Evolutionary conservation across 2,797 vertebrate species (phyloP).

Genomic region (Hafferia zeledoni): DNA sequence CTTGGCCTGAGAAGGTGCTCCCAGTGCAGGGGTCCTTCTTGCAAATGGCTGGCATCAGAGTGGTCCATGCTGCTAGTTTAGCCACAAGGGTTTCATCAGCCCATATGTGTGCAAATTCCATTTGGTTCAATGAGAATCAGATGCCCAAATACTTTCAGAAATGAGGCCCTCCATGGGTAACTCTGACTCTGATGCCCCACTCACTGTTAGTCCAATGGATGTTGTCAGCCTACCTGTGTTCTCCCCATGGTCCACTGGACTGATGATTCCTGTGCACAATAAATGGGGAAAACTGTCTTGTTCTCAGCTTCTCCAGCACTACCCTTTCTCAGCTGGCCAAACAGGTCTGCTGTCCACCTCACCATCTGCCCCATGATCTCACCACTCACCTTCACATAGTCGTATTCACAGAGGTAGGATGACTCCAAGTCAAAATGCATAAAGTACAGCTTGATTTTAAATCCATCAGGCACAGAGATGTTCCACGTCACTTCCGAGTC

Average conservation of each 20-base stretch:
- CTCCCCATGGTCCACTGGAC: neutral
- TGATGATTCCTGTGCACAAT: neutral
- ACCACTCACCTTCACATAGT: conserved; percentile 89
- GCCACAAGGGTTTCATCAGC: neutral
- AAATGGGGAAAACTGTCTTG: neutral
- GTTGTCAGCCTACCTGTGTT: neutral
- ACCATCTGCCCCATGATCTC: neutral
- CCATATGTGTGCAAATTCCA: neutral
- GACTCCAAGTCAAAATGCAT: conserved; percentile 96
- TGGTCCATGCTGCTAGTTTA: neutral
- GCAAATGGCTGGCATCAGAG: neutral
- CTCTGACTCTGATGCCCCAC: neutral
- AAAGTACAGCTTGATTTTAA: conserved; percentile 89
- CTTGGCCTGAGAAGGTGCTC: neutral
- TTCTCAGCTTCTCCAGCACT: neutral
- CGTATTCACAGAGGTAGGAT: conserved; percentile 96
- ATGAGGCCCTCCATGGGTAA: neutral
- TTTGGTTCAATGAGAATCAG: neutral
- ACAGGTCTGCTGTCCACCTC: neutral
- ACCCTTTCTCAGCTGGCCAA: neutral
- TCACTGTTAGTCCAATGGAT: neutral
- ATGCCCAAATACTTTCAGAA: neutral
- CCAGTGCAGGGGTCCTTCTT: neutral
- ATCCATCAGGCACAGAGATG: conserved; percentile 85
- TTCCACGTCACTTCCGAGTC: conserved; percentile 87